Evolutionary conservation across 2,888 invertebrate genomes (phyloP), one percentile per base, ranked within the genome.

Genomic region (Clepsis dumicolana): DNA sequence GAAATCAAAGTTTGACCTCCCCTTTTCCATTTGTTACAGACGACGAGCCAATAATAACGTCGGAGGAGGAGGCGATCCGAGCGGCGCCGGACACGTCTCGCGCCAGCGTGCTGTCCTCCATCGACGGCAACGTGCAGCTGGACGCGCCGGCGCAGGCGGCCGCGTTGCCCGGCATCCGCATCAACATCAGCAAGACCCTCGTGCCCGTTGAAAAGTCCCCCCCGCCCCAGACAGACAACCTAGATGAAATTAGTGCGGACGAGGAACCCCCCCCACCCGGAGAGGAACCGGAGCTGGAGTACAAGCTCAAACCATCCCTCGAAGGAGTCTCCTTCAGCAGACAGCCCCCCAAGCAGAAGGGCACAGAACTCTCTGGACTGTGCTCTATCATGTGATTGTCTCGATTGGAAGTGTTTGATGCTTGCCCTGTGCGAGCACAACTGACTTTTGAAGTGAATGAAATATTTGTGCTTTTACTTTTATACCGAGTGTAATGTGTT

Each of bases 321-420:
- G 83, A 88, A 73, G 96, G 95, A 62, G 93, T 95, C 50, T 94
- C 95, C 74, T 91, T 98, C 60, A 95, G 95, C 73, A 95, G 96
- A 77, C 94, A 96, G 75, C 96, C 97, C 2, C 96, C 96, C 0
- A 94, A 96, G 52, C 93, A 94, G 68, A 96, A 95, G 83, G 98
- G 98, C 32, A 94, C 94, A 71, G 98, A 98, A 84, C 94, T 97
- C 21, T 98, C 98, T 0, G 98, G 97, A 32, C 93, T 98, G 76
- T 98, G 98, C 92, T 96, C 96, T 61, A 97, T 98, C 77, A 97
- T 97, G 97, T 97, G 88, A 91, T 72, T 50, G 44, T 57, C 2
- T 21, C 48, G 4, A 44, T 44, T 18, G 2, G 16, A 2, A 48
- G 7, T 18, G 8, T 44, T 38, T 38, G 12, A 2, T 12, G 38